Base-by-base conservation (phyloP, 2,797 vertebrate species). In the Typhlichthys eigenmanni region DNA sequence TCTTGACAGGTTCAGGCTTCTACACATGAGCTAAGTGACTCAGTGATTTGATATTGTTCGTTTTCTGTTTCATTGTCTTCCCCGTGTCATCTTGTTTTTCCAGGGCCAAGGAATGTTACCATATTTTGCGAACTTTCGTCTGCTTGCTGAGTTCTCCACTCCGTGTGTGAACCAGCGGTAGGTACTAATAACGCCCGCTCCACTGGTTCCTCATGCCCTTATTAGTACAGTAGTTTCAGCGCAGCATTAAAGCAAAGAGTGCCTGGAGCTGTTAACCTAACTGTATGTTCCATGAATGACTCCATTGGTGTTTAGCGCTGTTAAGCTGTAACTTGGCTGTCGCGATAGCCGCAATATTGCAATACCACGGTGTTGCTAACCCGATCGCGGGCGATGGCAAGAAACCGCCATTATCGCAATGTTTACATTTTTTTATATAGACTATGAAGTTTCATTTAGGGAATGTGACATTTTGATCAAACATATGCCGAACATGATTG, bases 161-260 rank as follows among this genome's bases (percentile, higher is more conserved):
- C 98, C 97, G 24, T 99, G 97, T 87, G 96, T 99, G 85, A 99
- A 99, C 88, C 97, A 98, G 91, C 94, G 98, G 98, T 99, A 95
- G 71, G 96, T 95, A 78, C 68, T 66, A 32, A 13, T 38, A 48
- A 58, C n/a, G n/a, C 47, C 29, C 38, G 17, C 29, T 46, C 55
- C 62, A 43, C 29, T 29, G 55, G n/a, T 47, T 24, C 67, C 58
- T 24, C 58, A 14, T 16, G 32, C 3, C 66, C 19, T 47, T 10
- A 24, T 47, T 49, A 6, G 7, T 14, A 9, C 16, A n/a, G 29
- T 14, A 34, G 17, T 34, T 48, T 47, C 8, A 32, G 13, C 12
- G 45, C 14, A 43, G 43, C 10, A 12, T 16, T 38, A 38, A 38
- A 38, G 34, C 34, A 38, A 38, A 38, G 34, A 0, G 34, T 48